These are phyloP conservation scores for Bradypodion pumilum DNA, from an alignment of 2,797 vertebrate genomes.

Conservation along the genomic window DNA sequence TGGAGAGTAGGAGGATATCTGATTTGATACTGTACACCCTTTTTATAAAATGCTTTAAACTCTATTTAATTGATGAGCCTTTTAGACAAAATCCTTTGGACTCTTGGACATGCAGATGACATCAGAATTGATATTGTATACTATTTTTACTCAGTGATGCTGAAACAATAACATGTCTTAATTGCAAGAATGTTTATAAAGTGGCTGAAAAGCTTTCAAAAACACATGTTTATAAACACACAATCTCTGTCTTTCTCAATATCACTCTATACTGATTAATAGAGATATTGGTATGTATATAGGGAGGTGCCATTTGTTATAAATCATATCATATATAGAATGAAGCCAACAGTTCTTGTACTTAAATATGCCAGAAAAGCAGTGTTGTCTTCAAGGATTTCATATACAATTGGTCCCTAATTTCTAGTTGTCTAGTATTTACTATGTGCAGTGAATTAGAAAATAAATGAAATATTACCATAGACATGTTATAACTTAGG, in stretches of 20 bases:
- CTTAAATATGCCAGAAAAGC: constrained; percentile 69
- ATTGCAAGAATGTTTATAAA: constrained; percentile 22
- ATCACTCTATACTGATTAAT: too few species aligned
- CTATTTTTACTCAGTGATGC: not conserved
- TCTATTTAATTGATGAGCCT: constrained; percentile 11
- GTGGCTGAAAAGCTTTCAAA: not conserved
- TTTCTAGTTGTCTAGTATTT: constrained; percentile 53
- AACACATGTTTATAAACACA: not conserved
- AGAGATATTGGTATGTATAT: not conserved
- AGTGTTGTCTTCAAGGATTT: constrained; percentile 59
- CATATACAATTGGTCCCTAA: constrained; percentile 60
- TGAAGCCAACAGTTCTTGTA: constrained; percentile 33
- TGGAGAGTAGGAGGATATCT: not conserved
- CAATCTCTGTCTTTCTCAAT: too few species aligned
- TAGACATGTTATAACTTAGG: constrained; percentile 10
- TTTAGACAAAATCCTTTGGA: constrained; percentile 16
- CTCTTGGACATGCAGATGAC: not conserved
- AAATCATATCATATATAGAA: not conserved
- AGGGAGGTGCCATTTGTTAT: constrained; percentile 26
- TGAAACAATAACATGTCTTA: constrained; percentile 22
- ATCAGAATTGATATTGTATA: not conserved
- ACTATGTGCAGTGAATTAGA: not conserved
- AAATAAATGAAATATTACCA: not conserved
- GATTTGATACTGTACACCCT: constrained; percentile 20
- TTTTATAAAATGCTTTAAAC: constrained; percentile 10